Conservation (phyloP, 2,113 vertebrate species). For the Strix aluco region DNA sequence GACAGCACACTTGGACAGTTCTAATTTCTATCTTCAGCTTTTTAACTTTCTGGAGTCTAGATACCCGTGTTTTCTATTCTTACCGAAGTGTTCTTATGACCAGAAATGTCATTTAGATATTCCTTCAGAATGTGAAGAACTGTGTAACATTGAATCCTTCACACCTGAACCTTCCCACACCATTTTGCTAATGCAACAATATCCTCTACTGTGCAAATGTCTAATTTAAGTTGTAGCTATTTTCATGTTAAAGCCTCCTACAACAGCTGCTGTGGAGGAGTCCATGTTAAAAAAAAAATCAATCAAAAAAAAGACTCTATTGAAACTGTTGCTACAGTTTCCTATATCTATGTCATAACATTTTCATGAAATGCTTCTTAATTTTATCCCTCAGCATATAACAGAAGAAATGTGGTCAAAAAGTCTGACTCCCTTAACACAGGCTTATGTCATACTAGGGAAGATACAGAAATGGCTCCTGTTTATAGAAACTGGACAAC, state of each 20-base stretch:
- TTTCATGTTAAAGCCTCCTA: not conserved
- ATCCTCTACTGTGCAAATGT: not conserved
- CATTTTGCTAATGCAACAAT: not conserved
- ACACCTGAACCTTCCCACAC: accelerated
- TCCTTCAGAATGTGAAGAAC: not conserved
- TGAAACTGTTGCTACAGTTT: not conserved
- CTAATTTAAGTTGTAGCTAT: not conserved
- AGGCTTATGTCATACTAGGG: not conserved
- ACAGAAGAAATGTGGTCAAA: not conserved
- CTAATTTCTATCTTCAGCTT: not conserved
- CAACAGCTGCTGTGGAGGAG: not conserved
- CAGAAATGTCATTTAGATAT: not conserved
- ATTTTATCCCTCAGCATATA: not conserved
- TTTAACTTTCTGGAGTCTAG: not conserved
- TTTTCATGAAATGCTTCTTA: not conserved
- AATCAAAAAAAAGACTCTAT: not conserved
- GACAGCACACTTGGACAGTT: not conserved
- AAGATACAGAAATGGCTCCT: not conserved
- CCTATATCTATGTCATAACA: not conserved
- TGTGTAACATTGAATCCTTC: not conserved
- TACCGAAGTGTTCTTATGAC: not conserved
- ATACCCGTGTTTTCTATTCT: not conserved
- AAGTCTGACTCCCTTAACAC: not conserved
- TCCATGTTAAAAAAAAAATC: not conserved
- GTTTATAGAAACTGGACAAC: not conserved